These are phyloP conservation scores for Diplodus sargus DNA, from an alignment of 2,797 vertebrate genomes.

Conservation along the genomic window DNA sequence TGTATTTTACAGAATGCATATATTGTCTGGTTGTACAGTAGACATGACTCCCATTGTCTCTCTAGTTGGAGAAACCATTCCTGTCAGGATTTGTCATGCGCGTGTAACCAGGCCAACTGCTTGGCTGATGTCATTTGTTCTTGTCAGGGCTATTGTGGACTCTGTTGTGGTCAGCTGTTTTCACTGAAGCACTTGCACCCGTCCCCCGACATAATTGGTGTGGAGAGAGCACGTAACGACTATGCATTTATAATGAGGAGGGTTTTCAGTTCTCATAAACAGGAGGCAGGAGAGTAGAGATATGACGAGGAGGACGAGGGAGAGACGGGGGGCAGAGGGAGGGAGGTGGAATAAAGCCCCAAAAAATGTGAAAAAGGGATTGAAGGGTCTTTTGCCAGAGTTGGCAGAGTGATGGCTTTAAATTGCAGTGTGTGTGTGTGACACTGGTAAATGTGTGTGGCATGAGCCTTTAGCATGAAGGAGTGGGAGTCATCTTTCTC, in stretches of 20 bases:
- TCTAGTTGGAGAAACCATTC: conserved; percentile 18
- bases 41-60: neutral
- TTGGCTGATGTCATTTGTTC: conserved; percentile 68
- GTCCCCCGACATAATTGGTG: conserved; percentile 59
- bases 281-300: conserved; percentile 43
- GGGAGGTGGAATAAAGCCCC: conserved; percentile 26
- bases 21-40: neutral
- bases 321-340: neutral
- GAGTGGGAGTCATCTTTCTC: conserved; percentile 64
- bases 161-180: conserved; percentile 66
- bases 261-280: conserved; percentile 61
- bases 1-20: neutral
- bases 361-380: conserved; percentile 39
- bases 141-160: conserved; percentile 58
- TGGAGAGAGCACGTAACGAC: conserved; percentile 56
- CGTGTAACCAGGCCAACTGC: conserved; percentile 34
- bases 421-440: conserved; percentile 23
- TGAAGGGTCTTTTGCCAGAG: conserved; percentile 49
- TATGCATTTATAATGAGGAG: conserved; percentile 68
- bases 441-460: conserved; percentile 17
- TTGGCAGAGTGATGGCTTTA: conserved; percentile 40
- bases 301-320: conserved; percentile 13
- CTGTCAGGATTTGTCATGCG: conserved; percentile 40
- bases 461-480: conserved; percentile 48
- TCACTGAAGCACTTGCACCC: conserved; percentile 46